Conservation (phyloP, 2,113 vertebrate genomes). For the Marmota monax region DNA sequence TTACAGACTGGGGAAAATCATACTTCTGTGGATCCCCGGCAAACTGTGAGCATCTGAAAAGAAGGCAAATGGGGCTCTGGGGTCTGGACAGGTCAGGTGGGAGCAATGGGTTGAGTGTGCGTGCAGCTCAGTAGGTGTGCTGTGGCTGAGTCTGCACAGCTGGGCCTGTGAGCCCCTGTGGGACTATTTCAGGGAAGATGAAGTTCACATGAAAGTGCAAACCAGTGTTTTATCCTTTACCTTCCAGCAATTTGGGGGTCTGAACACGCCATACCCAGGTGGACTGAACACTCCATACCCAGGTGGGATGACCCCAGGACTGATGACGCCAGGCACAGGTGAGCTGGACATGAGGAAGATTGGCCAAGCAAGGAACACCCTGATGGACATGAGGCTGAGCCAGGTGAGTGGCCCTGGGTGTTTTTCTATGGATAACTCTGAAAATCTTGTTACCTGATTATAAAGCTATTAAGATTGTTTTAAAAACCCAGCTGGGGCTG, state of each 20-base stretch:
- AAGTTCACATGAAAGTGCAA: neutral
- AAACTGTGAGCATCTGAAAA: slow-evolving; percentile 89
- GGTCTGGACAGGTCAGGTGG: neutral
- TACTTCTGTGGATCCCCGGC: slow-evolving; percentile 95
- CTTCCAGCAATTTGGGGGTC: slow-evolving; percentile 92
- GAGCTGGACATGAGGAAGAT: slow-evolving; percentile 99
- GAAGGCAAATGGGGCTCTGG: neutral
- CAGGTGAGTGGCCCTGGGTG: slow-evolving; percentile 88
- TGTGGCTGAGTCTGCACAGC: neutral
- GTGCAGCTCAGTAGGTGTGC: neutral
- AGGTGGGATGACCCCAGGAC: slow-evolving; percentile 96
- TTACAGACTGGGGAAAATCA: slow-evolving; percentile 96
- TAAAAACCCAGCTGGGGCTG: neutral
- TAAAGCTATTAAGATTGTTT: neutral
- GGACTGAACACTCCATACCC: slow-evolving; percentile 97
- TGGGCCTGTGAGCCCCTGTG: rapidly evolving
- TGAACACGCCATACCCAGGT: slow-evolving; percentile 92
- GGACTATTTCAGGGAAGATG: neutral
- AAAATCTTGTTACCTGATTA: neutral
- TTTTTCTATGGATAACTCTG: rapidly evolving
- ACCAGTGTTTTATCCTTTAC: neutral
- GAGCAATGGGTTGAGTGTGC: neutral
- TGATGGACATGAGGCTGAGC: slow-evolving; percentile 99
- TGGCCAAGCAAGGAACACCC: slow-evolving; percentile 97
- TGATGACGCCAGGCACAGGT: slow-evolving; percentile 97